Evolutionary conservation across 2,888 invertebrate genomes (phyloP), one percentile per base, ranked within the genome.

Genomic region (Drosophila vallismaia): DNA sequence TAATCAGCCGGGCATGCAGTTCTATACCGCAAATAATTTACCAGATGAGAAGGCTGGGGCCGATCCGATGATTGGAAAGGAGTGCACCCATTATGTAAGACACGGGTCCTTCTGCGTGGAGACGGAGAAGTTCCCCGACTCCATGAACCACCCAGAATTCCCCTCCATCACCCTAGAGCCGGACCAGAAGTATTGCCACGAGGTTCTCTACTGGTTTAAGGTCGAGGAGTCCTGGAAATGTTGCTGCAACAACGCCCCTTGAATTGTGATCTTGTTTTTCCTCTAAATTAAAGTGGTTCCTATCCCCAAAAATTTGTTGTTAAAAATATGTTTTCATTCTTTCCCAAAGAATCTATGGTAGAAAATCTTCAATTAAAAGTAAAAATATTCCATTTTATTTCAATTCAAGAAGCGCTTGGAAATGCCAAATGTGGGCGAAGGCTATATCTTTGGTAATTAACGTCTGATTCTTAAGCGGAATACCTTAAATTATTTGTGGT

Each of bases 71-170:
- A 75, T 90, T 14, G 98, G 97, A 0, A 97, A 97, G 90, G 92
- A 92, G 3, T 95, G 95, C 0, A 93, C 93, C 0, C 87, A 89
- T 29, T 98, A 98, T 89, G 93, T 92, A 56, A 94, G 94, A 74
- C 96, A 97, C 85, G 95, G 95, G 0, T 96, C 96, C 0, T 94
- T 98, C 85, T 97, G 97, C 89, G 92, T 98, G 51, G 97, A 98
- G 93, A 96, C 98, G 0, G 98, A 98, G 91, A 96, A 97, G 88
- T 98, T 94, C 92, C 98, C 98, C 0, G 96, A 98, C 91, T 96
- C 97, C 4, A 93, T 97, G 5, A 97, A 98, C 91, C 94, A 96
- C 49, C 92, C 91, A 78, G 94, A 95, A 74, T 97, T 97, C 80
- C 96, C 97, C 0, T 94, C 93, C 53, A 93, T 94, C 0, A 92